These are phyloP conservation scores for Lepidochrysops patricia DNA, from an alignment of 2,888 invertebrate species.

Conservation along the genomic window DNA sequence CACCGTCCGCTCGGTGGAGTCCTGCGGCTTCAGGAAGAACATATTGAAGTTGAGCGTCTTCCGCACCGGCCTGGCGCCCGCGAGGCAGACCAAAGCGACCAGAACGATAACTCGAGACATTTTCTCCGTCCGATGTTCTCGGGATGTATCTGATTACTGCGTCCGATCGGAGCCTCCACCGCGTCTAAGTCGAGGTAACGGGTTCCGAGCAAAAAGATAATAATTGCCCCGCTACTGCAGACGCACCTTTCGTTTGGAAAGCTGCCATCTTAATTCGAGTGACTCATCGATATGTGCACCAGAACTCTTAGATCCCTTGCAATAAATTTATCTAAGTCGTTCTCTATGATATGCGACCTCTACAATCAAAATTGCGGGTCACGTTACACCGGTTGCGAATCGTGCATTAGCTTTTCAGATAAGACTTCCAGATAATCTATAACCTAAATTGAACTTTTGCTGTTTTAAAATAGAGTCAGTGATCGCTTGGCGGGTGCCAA, in stretches of 20 bases:
- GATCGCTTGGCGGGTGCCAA: conserved; percentile 25
- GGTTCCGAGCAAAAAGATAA: conserved; percentile 68
- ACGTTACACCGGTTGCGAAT: not conserved
- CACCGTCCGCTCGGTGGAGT: conserved; percentile 42
- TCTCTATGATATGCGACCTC: not conserved
- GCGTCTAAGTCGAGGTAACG: conserved; percentile 66
- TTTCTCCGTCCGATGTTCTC: conserved; percentile 45
- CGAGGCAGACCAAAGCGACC: conserved; percentile 42
- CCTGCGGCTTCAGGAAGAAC: conserved; percentile 58
- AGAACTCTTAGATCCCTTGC: conserved; percentile 27
- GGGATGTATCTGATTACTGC: conserved; percentile 50
- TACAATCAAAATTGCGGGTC: not conserved
- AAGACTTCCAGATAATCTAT: conserved; percentile 15
- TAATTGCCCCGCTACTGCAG: conserved; percentile 61
- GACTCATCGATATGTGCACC: conserved; percentile 45
- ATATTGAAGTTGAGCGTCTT: conserved; percentile 64
- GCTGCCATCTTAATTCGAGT: conserved; percentile 58
- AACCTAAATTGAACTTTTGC: not conserved
- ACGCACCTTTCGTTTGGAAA: conserved; percentile 72
- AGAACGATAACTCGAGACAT: conserved; percentile 44
- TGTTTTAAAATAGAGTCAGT: not conserved
- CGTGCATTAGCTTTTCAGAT: not conserved
- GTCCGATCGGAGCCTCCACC: conserved; percentile 51
- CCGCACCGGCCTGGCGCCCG: conserved; percentile 46
- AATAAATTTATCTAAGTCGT: not conserved